A percentile compares a stretch with the other conserved stretches of the same genome.
phyloP scores from a whole-genome alignment of 2,888 invertebrate genomes.

The Campoletis raptor region DNA sequence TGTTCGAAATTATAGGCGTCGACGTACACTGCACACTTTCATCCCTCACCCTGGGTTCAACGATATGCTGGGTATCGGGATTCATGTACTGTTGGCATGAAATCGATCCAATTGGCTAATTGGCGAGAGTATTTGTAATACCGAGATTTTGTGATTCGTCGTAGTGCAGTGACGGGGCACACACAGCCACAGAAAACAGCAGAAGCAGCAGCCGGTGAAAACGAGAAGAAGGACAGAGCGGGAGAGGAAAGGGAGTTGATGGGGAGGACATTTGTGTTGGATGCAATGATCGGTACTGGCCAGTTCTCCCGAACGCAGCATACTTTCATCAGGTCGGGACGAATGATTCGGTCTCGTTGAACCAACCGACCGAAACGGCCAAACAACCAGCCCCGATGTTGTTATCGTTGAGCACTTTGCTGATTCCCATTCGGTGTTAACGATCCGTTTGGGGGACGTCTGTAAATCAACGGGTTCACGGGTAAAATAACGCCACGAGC shows the following conservation, averaged over 20 bases:
- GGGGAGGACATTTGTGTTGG: constrained; percentile 21
- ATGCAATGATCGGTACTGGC: constrained; percentile 44
- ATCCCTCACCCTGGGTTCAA: neutral
- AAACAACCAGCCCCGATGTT: constrained; percentile 60
- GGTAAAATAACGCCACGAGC: constrained; percentile 40
- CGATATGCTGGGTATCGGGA: constrained; percentile 6
- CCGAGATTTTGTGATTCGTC: constrained; percentile 62
- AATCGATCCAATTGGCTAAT: constrained; percentile 67
- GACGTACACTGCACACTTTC: neutral
- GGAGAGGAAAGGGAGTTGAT: neutral
- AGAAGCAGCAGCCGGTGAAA: constrained; percentile 26
- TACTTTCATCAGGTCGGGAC: constrained; percentile 64
- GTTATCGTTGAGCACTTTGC: constrained; percentile 69
- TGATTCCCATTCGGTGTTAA: constrained; percentile 69
- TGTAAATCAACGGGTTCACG: constrained; percentile 66
- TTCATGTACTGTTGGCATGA: constrained; percentile 32
- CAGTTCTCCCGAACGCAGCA: constrained; percentile 17
- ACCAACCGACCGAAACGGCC: constrained; percentile 50
- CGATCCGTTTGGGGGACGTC: constrained; percentile 67
- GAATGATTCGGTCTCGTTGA: constrained; percentile 60
- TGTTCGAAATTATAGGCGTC: constrained; percentile 4
- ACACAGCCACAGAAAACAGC: constrained; percentile 33
- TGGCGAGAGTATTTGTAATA: constrained; percentile 65
- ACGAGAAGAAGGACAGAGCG: neutral
- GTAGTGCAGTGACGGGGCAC: constrained; percentile 29